phyloP scores from a whole-genome alignment of 2,113 vertebrate species.

The Poeciliopsis retropinna region DNA sequence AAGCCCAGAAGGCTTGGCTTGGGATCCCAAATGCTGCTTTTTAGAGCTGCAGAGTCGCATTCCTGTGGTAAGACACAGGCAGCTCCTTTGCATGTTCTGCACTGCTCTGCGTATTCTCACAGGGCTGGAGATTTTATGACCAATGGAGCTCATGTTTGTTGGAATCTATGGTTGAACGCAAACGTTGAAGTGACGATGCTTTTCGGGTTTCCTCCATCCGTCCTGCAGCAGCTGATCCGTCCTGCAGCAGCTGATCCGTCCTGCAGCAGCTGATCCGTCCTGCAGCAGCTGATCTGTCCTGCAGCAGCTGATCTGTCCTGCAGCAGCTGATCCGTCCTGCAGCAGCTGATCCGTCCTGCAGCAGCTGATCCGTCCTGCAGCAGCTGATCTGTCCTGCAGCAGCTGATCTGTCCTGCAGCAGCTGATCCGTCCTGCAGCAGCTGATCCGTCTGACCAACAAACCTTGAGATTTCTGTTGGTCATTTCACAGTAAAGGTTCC shows the following conservation, averaged over 20 bases:
- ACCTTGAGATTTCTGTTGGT: background rate
- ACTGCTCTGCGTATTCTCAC: conserved; percentile 76
- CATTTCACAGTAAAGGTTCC: too few relatives aligned
- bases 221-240: too few relatives aligned
- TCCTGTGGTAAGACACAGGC: conserved; percentile 79
- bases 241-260: background rate
- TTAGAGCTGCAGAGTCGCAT: conserved; percentile 66
- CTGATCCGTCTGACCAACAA: background rate
- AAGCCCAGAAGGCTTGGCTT: conserved; percentile 76
- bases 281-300: too few relatives aligned
- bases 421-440: too few relatives aligned
- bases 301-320: background rate
- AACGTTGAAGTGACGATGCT: conserved; percentile 41
- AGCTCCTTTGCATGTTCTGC: conserved; percentile 78
- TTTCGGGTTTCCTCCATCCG: conserved; percentile 37
- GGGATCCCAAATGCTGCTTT: conserved; percentile 62
- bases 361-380: too few relatives aligned
- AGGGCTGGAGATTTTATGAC: conserved; percentile 77
- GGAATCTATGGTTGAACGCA: conserved; percentile 45
- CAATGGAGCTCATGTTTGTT: conserved; percentile 67
- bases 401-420: background rate
- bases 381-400: too few relatives aligned
- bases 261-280: too few relatives aligned
- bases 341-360: background rate
- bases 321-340: too few relatives aligned